Percentiles rank a stretch among this genome's conserved stretches.
These are phyloP conservation scores for Hylaeus volcanicus DNA, from an alignment of 1,140 invertebrate species.

Conservation along the genomic window DNA sequence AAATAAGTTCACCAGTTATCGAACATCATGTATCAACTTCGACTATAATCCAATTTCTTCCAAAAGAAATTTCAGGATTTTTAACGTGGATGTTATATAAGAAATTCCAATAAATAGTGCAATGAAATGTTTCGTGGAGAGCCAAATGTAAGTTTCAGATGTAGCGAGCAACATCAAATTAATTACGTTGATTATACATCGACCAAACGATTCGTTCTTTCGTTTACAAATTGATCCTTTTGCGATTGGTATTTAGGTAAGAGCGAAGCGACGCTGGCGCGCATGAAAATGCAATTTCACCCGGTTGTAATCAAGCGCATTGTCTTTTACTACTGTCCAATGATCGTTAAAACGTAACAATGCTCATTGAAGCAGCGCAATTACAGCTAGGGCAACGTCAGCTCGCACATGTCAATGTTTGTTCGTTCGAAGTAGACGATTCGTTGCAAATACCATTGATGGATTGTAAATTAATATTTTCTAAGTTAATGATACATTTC, in stretches of 20 bases:
- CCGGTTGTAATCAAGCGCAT: slow-evolving; percentile 31
- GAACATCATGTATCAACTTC: too few species aligned
- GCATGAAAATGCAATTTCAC: slow-evolving; percentile 17
- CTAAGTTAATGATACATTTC: slow-evolving; percentile 29
- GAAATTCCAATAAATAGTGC: too few species aligned
- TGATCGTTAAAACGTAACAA: slow-evolving; percentile 43
- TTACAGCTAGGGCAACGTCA: slow-evolving; percentile 35
- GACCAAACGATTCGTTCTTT: background rate
- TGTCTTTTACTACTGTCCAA: slow-evolving; percentile 11
- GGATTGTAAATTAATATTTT: slow-evolving; percentile 23
- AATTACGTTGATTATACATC: background rate
- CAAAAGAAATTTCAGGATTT: too few species aligned
- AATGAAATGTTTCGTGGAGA: too few species aligned
- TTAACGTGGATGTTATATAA: too few species aligned
- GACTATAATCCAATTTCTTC: too few species aligned
- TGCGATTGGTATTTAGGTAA: background rate
- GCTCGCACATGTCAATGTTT: slow-evolving; percentile 3
- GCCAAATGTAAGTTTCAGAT: too few species aligned
- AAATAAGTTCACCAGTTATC: too few species aligned
- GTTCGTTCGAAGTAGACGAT: background rate
- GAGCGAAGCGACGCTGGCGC: background rate
- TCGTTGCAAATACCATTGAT: background rate
- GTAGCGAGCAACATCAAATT: too few species aligned
- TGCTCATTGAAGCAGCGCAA: slow-evolving; percentile 47
- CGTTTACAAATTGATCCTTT: background rate